Percentiles rank a stretch among this genome's conserved stretches.
These are phyloP conservation scores for Turnix velox DNA, from an alignment of 2,113 vertebrate species.

Conservation along the genomic window DNA sequence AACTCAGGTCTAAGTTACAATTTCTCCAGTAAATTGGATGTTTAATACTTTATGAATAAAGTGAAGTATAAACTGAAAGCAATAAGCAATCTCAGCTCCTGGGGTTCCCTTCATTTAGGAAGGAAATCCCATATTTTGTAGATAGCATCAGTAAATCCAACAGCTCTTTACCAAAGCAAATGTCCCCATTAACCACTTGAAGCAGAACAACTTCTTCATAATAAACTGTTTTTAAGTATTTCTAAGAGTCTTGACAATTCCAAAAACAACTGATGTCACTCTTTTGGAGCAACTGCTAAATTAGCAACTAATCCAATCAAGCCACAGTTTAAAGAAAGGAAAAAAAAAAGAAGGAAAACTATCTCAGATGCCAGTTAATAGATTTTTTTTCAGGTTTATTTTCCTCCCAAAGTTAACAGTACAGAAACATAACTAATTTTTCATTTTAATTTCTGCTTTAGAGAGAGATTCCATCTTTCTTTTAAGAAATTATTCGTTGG, in stretches of 20 bases:
- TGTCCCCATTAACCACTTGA: constrained; percentile 4
- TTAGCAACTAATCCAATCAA: constrained; percentile 24
- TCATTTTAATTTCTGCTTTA: not conserved
- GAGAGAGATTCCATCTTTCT: not conserved
- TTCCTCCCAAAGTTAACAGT: not conserved
- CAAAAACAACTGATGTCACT: not conserved
- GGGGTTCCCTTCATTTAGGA: not conserved
- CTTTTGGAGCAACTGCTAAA: not conserved
- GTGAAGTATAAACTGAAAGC: not conserved
- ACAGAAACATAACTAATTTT: not conserved
- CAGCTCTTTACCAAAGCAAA: not conserved
- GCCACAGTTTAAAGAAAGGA: not conserved
- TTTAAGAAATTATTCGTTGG: not conserved
- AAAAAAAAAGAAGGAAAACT: not conserved
- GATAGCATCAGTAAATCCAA: constrained; percentile 14
- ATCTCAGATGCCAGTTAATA: not conserved
- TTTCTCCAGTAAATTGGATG: not conserved
- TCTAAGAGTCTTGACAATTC: not conserved
- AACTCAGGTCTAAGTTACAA: not conserved
- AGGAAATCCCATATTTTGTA: not conserved
- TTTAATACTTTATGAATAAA: not conserved
- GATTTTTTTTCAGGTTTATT: not conserved
- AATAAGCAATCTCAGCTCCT: not conserved
- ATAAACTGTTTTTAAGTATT: not conserved
- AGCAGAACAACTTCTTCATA: constrained; percentile 1